Base-by-base conservation (phyloP, 2,797 vertebrate genomes). In the Gymnoscopelus microlampas region DNA sequence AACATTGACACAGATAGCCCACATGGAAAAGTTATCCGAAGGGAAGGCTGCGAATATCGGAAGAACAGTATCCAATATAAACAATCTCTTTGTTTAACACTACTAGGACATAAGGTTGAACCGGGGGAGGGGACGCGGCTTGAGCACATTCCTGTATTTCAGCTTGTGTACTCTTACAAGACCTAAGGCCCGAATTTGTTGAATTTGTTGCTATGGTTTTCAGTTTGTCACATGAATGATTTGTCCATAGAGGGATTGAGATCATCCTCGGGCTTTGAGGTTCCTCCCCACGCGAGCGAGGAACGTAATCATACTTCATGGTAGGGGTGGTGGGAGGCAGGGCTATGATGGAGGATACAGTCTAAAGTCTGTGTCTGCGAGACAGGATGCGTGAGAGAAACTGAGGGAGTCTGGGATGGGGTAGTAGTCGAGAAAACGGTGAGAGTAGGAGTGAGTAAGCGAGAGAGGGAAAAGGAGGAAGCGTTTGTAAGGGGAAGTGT, bases 401-500 rank as follows among this genome's bases (percentile, higher is more conserved):
- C 12, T 15, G 51, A 6, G 10, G 60, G 61, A 13, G 48, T 24
- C 70, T 7, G 60, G 68, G 82, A 76, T 64, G 48, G 26, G 70
- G 77, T 77, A 73, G 57, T 64, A 71, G 51, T 67, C 14, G 32
- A 79, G 64, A 44, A 44, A 44, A n/a, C 9, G 39, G 39, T 44
- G 10, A 35, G 78, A 81, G 71, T 70, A 68, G 73, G 62, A 83
- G 78, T 81, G 71, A 66, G 47, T 44, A 44, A 44, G 39, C 9
- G 54, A 1, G 80, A 65, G 63, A 54, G 74, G 67, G 76, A 13
- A 35, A 75, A 62, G 63, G 64, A 48, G 32, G 71, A 51, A 73
- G 69, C 64, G 62, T 76, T 74, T 79, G 77, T 74, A 79, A 90
- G 72, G 89, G 90, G 90, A 92, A 92, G 86, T 89, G 82, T 49